Conservation (phyloP, 2,797 vertebrate genomes). For the Smutsia temminckii region DNA sequence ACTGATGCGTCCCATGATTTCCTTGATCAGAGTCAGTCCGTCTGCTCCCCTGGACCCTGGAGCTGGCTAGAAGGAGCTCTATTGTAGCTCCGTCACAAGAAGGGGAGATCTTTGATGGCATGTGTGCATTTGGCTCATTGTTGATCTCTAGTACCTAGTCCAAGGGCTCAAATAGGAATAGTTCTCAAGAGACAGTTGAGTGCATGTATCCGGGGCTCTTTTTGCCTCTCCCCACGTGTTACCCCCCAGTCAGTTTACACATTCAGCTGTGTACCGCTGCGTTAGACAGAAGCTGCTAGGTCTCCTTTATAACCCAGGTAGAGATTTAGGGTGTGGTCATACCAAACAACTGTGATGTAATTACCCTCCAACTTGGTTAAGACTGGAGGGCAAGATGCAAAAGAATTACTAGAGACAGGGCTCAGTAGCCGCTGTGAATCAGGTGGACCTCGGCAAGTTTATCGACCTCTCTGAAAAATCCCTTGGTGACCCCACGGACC, state of each 20-base stretch:
- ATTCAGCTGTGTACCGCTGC: neutral
- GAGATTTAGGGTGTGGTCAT: neutral
- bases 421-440: too few species aligned
- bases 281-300: neutral
- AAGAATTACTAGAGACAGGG: neutral
- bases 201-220: neutral
- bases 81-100: neutral
- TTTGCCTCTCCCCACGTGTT: neutral
- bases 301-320: neutral
- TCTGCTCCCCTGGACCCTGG: neutral
- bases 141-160: neutral
- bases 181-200: neutral
- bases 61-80: neutral
- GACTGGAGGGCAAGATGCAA: neutral
- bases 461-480: neutral
- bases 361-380: neutral
- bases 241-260: neutral
- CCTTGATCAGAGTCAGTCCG: neutral
- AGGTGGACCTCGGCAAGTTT: neutral
- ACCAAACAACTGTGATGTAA: neutral
- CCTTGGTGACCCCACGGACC: fast-evolving
- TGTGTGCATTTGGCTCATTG: neutral
- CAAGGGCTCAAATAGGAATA: neutral
- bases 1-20: neutral
- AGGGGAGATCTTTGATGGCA: neutral